phyloP scores from a whole-genome alignment of 2,888 invertebrate species.

The Leptopilina syphax region DNA sequence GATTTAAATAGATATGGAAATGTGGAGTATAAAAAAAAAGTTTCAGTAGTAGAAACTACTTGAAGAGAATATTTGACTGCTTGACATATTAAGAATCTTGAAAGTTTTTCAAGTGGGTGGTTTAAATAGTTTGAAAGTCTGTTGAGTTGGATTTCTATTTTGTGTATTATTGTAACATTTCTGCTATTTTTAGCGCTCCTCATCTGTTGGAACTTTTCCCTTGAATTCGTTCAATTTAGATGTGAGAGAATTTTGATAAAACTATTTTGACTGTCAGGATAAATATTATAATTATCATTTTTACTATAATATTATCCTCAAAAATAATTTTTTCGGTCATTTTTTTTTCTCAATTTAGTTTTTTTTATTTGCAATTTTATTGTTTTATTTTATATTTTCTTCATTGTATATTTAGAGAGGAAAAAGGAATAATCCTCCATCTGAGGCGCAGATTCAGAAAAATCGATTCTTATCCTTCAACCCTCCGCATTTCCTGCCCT shows the following conservation, averaged over 20 bases:
- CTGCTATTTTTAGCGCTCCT: constrained; percentile 67
- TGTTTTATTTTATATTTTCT: too few species aligned
- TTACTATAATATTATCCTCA: not conserved
- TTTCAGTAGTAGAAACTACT: constrained; percentile 6
- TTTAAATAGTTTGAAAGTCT: constrained; percentile 26
- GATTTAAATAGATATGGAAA: not conserved
- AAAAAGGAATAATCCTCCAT: not conserved
- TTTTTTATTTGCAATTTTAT: too few species aligned
- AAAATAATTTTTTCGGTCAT: too few species aligned
- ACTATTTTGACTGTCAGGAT: too few species aligned
- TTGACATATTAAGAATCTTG: constrained; percentile 24
- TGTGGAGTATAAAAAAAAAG: not conserved
- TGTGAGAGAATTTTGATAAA: not conserved
- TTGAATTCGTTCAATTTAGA: constrained; percentile 30
- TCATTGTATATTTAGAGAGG: not conserved
- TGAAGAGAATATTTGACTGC: constrained; percentile 24
- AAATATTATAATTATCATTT: too few species aligned
- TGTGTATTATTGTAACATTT: constrained; percentile 59
- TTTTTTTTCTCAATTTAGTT: too few species aligned
- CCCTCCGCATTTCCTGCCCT: not conserved
- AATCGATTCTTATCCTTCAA: constrained; percentile 7
- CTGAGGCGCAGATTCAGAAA: constrained; percentile 4
- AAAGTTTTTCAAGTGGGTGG: constrained; percentile 1
- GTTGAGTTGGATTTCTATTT: constrained; percentile 45
- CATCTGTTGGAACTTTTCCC: constrained; percentile 59